Percentiles rank a stretch among this genome's conserved stretches.
Conservation (phyloP, 2,113 vertebrate species). For the Calypte anna region DNA sequence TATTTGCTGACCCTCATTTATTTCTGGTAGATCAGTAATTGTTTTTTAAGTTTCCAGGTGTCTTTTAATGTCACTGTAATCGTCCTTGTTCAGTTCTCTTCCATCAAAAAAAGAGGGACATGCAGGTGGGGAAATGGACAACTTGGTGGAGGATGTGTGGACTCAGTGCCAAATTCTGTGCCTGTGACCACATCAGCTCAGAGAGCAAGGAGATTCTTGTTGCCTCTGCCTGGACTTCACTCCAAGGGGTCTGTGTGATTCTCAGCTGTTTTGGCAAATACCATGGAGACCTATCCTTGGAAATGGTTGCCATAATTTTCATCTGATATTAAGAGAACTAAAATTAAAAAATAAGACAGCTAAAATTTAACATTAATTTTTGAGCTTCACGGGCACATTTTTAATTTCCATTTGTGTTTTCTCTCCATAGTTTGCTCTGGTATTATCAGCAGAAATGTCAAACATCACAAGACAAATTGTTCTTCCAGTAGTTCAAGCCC, state of each 20-base stretch:
- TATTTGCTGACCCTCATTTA: neutral
- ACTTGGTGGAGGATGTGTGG: neutral
- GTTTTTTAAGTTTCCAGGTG: neutral
- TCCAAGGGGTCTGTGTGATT: neutral
- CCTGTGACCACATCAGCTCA: neutral
- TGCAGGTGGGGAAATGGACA: rapidly evolving
- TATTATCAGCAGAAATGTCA: neutral
- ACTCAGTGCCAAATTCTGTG: neutral
- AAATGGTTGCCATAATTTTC: neutral
- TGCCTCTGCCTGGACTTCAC: neutral
- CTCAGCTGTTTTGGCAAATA: neutral
- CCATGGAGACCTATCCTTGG: neutral
- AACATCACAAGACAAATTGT: constrained; percentile 33
- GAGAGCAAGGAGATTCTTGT: rapidly evolving
- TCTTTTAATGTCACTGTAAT: neutral
- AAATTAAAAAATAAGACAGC: neutral
- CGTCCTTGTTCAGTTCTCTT: neutral
- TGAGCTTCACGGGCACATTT: neutral
- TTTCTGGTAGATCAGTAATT: neutral
- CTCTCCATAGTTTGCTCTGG: neutral
- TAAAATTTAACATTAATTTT: neutral
- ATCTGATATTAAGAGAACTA: neutral
- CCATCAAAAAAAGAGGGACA: neutral
- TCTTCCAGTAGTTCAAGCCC: neutral
- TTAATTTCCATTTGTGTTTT: neutral